phyloP scores from a whole-genome alignment of 1,140 invertebrate species.

The Drosophila kanapiae region DNA sequence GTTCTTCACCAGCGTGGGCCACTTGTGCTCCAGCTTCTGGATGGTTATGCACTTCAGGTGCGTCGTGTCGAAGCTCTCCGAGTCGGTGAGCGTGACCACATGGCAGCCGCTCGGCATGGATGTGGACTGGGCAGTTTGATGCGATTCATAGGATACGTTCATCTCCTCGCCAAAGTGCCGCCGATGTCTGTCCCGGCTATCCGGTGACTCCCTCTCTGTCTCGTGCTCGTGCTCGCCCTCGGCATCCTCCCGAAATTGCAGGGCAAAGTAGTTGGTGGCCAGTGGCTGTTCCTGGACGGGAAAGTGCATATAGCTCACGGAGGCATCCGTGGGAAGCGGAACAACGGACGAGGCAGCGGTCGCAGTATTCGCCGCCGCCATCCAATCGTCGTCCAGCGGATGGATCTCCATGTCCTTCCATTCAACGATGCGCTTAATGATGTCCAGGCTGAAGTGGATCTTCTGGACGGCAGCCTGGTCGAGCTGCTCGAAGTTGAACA shows the following conservation, averaged over 20 bases:
- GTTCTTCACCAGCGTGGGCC: conserved; percentile 91
- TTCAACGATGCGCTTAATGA: conserved; percentile 93
- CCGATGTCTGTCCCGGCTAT: conserved; percentile 25
- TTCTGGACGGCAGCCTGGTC: conserved; percentile 88
- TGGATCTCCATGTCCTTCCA: conserved; percentile 94
- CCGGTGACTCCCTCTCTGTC: conserved; percentile 12
- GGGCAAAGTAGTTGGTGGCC: conserved; percentile 81
- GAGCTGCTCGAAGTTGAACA: conserved; percentile 87
- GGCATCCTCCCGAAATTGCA: conserved; percentile 66
- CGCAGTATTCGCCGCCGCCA: conserved; percentile 33
- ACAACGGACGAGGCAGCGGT: conserved; percentile 23
- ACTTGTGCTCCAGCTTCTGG: conserved; percentile 93
- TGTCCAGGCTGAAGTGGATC: conserved; percentile 93
- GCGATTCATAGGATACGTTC: conserved; percentile 27
- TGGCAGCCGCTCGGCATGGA: conserved; percentile 86
- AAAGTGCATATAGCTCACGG: conserved; percentile 75
- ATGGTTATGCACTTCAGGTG: conserved; percentile 94
- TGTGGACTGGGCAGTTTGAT: conserved; percentile 10
- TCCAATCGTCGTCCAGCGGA: conserved; percentile 89
- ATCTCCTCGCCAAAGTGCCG: conserved; percentile 38
- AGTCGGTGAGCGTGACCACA: conserved; percentile 90
- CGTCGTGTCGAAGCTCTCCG: conserved; percentile 92
- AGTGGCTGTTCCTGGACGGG: conserved; percentile 73
- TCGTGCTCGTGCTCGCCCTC: conserved; percentile 25
- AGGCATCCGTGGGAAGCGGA: conserved; percentile 47